Percentiles rank a stretch among this genome's conserved stretches.
These are phyloP conservation scores for Hylaeus volcanicus DNA, from an alignment of 1,140 invertebrate species.

Conservation along the genomic window DNA sequence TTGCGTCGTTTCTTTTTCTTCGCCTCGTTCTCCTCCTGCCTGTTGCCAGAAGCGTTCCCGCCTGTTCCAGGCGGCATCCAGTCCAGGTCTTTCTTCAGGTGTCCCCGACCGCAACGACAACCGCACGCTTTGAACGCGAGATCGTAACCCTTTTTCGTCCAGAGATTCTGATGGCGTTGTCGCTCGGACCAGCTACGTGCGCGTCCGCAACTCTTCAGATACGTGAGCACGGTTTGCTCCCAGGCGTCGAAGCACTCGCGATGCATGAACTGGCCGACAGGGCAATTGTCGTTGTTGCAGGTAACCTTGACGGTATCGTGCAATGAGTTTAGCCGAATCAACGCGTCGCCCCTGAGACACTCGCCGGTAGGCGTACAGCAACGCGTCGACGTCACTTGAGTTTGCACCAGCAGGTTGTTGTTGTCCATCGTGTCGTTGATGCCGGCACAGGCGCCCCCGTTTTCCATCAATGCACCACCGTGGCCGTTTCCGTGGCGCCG, in stretches of 20 bases:
- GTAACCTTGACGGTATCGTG: constrained; percentile 92
- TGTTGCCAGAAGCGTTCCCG: constrained; percentile 75
- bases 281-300: constrained; percentile 97
- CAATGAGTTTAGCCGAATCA: constrained; percentile 87
- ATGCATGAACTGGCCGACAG: constrained; percentile 95
- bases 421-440: constrained; percentile 73
- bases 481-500: constrained; percentile 75
- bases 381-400: constrained; percentile 79
- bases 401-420: constrained; percentile 52
- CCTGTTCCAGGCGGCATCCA: constrained; percentile 87
- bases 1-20: constrained; percentile 89
- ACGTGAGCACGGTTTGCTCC: constrained; percentile 93
- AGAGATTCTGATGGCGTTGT: constrained; percentile 95
- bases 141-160: constrained; percentile 99
- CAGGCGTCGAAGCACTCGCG: constrained; percentile 96
- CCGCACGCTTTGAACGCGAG: constrained; percentile 94
- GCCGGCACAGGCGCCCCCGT: constrained; percentile 71
- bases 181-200: constrained; percentile 96
- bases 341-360: constrained; percentile 85
- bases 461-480: constrained; percentile 72
- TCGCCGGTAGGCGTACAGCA: constrained; percentile 92
- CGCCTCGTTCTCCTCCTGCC: constrained; percentile 80
- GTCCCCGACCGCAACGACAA: constrained; percentile 93
- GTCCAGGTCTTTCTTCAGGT: constrained; percentile 96
- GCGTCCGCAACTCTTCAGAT: constrained; percentile 92